Percentiles rank a stretch among this genome's conserved stretches.
Evolutionary conservation across 2,113 vertebrate species (phyloP).

Genomic region (Tachysurus fulvidraco): DNA sequence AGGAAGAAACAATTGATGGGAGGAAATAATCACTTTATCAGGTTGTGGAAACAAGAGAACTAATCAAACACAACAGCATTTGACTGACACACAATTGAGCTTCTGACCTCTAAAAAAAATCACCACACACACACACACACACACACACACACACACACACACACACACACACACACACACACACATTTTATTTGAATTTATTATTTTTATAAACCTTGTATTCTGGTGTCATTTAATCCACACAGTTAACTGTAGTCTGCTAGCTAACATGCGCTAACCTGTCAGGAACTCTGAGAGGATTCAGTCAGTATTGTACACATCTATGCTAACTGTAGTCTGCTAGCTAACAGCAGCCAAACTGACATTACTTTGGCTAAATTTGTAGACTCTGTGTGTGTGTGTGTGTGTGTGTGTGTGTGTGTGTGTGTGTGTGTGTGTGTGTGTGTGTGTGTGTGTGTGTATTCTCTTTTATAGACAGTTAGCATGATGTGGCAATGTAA

Average conservation of each 20-base stretch:
- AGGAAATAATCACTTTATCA: no score
- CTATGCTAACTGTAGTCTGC: neutral
- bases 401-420: neutral
- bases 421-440: neutral
- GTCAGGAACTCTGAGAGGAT: neutral
- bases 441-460: neutral
- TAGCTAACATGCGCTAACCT: neutral
- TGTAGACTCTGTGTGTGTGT: neutral
- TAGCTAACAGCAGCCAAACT: neutral
- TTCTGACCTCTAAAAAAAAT: no score
- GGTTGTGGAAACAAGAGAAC: no score
- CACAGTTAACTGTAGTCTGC: neutral
- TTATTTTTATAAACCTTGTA: no score
- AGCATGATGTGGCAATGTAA: conserved; percentile 8
- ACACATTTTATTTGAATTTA: no score
- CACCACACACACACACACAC: no score
- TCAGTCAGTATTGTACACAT: neutral
- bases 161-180: no score
- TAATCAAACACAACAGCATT: no score
- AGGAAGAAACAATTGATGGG: neutral
- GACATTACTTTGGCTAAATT: neutral
- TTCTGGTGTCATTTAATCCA: neutral
- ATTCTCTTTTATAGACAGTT: neutral
- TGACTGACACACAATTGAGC: no score
- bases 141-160: no score